These are phyloP conservation scores for Cryptotermes secundus DNA, from an alignment of 1,140 invertebrate genomes.

Conservation along the genomic window DNA sequence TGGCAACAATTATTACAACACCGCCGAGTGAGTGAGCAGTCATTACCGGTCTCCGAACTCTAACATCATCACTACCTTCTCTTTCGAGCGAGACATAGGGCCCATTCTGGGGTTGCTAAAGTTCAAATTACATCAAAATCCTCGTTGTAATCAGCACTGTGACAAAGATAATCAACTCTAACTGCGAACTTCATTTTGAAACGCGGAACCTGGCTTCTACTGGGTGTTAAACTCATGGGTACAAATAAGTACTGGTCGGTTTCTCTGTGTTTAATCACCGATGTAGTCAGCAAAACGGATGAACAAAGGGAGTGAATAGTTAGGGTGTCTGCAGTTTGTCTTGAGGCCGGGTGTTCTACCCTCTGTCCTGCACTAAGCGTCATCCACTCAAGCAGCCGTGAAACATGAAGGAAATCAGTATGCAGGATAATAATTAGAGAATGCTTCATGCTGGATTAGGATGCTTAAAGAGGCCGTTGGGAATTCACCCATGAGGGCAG, in stretches of 20 bases:
- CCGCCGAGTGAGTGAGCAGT: not conserved
- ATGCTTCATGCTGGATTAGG: not conserved
- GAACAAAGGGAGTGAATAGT: not conserved
- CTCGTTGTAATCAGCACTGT: not conserved
- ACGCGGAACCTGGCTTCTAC: not conserved
- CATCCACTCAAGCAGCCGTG: not conserved
- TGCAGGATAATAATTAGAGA: not conserved
- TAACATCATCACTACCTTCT: not conserved
- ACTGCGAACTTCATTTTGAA: not conserved
- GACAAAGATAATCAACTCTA: constrained; percentile 6
- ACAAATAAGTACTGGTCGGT: not conserved
- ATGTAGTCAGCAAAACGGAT: not conserved
- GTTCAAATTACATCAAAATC: constrained; percentile 7
- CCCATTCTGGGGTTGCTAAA: not conserved
- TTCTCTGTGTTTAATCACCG: not conserved
- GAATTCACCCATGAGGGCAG: not conserved
- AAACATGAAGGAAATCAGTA: not conserved
- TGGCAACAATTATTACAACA: constrained; percentile 1
- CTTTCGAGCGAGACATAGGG: not conserved
- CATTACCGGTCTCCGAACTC: not conserved
- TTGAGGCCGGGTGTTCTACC: not conserved
- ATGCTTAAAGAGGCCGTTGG: not conserved
- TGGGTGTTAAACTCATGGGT: not conserved
- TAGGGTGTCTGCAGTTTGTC: not conserved
- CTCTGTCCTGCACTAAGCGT: not conserved